Percentiles rank a stretch among this genome's conserved stretches.
phyloP scores from a whole-genome alignment of 2,113 vertebrate genomes.

The Nannobrachium achirus region DNA sequence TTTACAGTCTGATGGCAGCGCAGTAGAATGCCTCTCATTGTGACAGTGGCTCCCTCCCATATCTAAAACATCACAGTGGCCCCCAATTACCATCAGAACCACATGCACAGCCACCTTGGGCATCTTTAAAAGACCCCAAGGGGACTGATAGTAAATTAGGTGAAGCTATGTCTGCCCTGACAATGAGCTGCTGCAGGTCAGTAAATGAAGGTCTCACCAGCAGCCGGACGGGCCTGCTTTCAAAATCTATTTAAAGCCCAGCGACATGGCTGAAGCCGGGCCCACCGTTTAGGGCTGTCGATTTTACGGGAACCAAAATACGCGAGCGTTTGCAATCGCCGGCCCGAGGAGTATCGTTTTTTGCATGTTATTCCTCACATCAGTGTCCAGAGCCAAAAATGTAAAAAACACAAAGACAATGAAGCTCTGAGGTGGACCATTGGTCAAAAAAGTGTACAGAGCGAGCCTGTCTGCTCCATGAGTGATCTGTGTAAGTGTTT shows the following conservation, averaged over 20 bases:
- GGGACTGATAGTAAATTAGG: constrained; percentile 51
- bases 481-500: constrained; percentile 9
- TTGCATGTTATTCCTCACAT: not conserved
- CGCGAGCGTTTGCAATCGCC: constrained; percentile 3
- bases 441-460: constrained; percentile 26
- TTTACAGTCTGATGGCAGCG: constrained; percentile 12
- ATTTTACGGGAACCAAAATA: constrained; percentile 31
- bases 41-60: constrained; percentile 55
- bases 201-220: constrained; percentile 61
- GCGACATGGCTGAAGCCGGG: constrained; percentile 45
- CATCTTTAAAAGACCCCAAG: constrained; percentile 33
- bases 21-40: constrained; percentile 61
- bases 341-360: constrained; percentile 1
- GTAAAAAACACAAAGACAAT: too few species aligned
- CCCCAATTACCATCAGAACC: constrained; percentile 39
- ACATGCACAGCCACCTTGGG: constrained; percentile 36
- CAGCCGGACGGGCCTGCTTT: constrained; percentile 49
- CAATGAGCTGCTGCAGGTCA: constrained; percentile 60
- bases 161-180: constrained; percentile 50
- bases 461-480: constrained; percentile 9
- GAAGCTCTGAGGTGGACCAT: too few species aligned
- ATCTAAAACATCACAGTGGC: constrained; percentile 47
- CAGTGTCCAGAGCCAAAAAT: constrained; percentile 2
- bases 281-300: constrained; percentile 25
- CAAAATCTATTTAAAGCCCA: constrained; percentile 63